Base-by-base conservation (phyloP, 2,797 vertebrate genomes). In the Vipera latastei region DNA sequence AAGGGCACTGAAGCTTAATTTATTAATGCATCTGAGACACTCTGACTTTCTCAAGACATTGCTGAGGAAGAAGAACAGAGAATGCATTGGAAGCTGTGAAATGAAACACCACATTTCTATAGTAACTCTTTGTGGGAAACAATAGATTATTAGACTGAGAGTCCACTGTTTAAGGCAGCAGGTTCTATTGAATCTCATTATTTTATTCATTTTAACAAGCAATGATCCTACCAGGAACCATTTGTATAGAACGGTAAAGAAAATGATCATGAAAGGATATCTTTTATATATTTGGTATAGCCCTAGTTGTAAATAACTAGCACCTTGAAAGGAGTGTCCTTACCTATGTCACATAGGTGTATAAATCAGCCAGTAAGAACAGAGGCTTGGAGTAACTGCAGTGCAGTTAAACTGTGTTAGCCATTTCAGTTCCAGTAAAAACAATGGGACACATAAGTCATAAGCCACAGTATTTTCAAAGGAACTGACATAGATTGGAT, bases 1-100 rank as follows among this genome's bases (percentile, higher is more conserved):
- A 51, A 28, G 92, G 89, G 53, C 86, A 94, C 55, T 87, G 69
- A 78, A 89, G 90, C 92, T 93, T 91, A 13, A 92, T 94, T 94
- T 94, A 90, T 92, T 83, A 89, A 12, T 88, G 4, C 91, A 48
- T 55, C 86, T 0, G 2, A 92, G 93, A 93, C 91, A 92, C 91
- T 78, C 93, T 83, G 93, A 59, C 94, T 95, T 95, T 90, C 92
- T 94, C 87, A 0, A 83, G 63, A 91, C 93, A 91, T 28, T 92
- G 89, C 88, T 95, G 78, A 90, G 32, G 92, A 90, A 85, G 91
- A 90, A 92, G 85, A 0, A 22, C 44, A 0, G 0, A 0, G 38
- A 14, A 65, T 86, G 13, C 32, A 9, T 38, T 63, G 55, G 55
- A 11, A 57, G 51, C 86, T 89, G n/a, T 91, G 69, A 91, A 89